Conservation (phyloP, 2,888 invertebrate genomes). For the Acronicta leporina region DNA sequence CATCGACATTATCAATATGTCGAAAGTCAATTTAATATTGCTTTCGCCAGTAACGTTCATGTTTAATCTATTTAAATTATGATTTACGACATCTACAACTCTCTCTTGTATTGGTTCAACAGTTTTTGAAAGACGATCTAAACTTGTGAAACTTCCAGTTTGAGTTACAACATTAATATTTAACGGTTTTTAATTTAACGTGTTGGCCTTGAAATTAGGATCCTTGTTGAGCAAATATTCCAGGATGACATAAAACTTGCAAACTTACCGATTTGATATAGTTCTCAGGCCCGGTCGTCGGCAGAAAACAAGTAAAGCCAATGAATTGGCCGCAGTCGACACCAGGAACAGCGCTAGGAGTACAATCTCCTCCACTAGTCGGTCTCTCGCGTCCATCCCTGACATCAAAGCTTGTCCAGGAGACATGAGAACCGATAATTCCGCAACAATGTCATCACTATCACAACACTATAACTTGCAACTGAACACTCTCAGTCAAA, state of each 20-base stretch:
- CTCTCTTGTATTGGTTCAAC: constrained; percentile 47
- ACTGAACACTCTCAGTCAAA: constrained; percentile 82
- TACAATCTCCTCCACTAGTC: constrained; percentile 84
- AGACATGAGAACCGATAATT: constrained; percentile 78
- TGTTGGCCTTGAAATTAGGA: constrained; percentile 46
- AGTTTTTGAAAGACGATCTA: constrained; percentile 32
- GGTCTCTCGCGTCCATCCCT: constrained; percentile 85
- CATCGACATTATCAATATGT: constrained; percentile 45
- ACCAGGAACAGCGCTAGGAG: constrained; percentile 89
- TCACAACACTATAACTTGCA: constrained; percentile 78
- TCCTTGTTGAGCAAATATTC: constrained; percentile 20
- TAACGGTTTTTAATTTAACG: constrained; percentile 48
- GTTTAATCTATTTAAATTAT: constrained; percentile 56
- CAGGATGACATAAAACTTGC: constrained; percentile 10
- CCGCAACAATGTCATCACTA: constrained; percentile 86
- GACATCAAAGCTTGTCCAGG: constrained; percentile 85
- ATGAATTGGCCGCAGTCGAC: constrained; percentile 92
- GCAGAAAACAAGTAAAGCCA: constrained; percentile 93
- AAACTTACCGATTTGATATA: constrained; percentile 93
- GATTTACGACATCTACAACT: constrained; percentile 52
- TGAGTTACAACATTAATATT: constrained; percentile 42
- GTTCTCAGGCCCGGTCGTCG: constrained; percentile 92
- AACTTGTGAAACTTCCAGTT: constrained; percentile 48
- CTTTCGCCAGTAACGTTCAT: constrained; percentile 65
- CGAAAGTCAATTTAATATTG: constrained; percentile 62